These are phyloP conservation scores for Lysandra bellargus DNA, from an alignment of 2,888 invertebrate genomes.

Conservation along the genomic window DNA sequence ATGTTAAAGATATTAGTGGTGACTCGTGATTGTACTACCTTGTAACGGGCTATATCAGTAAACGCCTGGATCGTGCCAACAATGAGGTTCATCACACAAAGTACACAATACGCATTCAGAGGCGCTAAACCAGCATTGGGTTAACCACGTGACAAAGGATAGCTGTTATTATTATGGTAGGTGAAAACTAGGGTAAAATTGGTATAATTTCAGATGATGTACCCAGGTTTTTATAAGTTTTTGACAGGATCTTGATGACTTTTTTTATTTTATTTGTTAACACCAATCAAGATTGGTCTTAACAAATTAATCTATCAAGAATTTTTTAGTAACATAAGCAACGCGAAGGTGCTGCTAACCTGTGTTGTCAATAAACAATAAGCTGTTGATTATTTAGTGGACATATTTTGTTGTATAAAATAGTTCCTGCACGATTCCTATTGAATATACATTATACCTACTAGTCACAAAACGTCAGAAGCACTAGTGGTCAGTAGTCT, in stretches of 20 bases:
- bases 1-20: neutral
- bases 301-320: too few relatives aligned
- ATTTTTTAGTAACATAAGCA: neutral
- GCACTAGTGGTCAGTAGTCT: too few relatives aligned
- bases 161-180: neutral
- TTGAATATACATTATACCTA: neutral
- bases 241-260: too few relatives aligned
- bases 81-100: conserved; percentile 7
- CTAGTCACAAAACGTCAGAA: too few relatives aligned
- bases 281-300: too few relatives aligned
- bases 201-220: neutral
- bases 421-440: too few relatives aligned
- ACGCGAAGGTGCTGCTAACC: neutral
- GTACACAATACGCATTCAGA: neutral
- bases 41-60: neutral
- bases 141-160: conserved; percentile 7
- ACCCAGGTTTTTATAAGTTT: too few relatives aligned
- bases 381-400: neutral
- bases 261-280: too few relatives aligned
- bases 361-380: neutral
- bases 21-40: neutral
- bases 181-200: neutral
- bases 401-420: neutral
- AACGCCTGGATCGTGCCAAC: neutral
- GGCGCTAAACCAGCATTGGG: neutral